Conservation (phyloP, 2,797 vertebrate species). For the Megalops cyprinoides region DNA sequence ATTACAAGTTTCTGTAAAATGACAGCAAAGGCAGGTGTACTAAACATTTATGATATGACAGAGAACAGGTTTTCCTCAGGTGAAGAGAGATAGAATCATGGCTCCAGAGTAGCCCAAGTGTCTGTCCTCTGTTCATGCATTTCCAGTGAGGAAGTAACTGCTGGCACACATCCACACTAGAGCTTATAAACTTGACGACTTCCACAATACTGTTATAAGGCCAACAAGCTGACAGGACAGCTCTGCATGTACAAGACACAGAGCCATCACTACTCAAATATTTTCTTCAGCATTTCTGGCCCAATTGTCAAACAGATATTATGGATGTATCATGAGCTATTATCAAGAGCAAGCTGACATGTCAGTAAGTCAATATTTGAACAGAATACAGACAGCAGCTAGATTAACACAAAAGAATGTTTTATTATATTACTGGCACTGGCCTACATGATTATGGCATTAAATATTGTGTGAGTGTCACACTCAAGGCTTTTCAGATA, state of each 20-base stretch:
- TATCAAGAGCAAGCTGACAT: constrained; percentile 4
- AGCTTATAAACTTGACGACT: background rate
- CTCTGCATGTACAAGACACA: background rate
- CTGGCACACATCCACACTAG: background rate
- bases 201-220: background rate
- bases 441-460: background rate
- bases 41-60: background rate
- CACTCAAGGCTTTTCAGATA: too few relatives aligned
- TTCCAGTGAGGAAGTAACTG: background rate
- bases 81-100: background rate
- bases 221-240: background rate
- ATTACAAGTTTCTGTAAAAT: background rate
- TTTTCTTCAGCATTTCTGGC: background rate
- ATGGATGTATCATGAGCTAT: background rate
- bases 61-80: background rate
- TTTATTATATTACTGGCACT: background rate
- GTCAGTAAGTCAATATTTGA: constrained; percentile 12
- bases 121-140: constrained; percentile 10
- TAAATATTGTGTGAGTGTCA: background rate
- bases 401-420: background rate
- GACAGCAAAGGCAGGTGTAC: too few relatives aligned
- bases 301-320: background rate
- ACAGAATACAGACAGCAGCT: background rate
- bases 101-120: background rate
- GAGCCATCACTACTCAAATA: background rate